Evolutionary conservation across 2,113 vertebrate species (phyloP), one percentile per base, ranked within the genome.

Genomic region (Sylvilagus bachmani): DNA sequence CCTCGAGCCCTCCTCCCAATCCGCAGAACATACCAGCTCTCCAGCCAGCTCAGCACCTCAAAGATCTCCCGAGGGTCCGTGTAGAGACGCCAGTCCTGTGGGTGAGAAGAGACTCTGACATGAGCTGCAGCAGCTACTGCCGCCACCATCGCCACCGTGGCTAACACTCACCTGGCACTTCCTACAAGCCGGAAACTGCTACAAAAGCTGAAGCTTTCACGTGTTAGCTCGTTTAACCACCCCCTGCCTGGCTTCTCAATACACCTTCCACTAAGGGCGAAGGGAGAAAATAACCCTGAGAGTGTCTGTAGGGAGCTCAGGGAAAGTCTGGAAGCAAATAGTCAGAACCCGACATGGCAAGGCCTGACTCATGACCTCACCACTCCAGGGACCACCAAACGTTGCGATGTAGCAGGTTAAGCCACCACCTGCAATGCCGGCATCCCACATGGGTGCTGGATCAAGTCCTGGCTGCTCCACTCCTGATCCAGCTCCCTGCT

Each of bases 41-140:
- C 99, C 94, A 99, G 98, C 97, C 99, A 99, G 95, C 97, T 98
- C 95, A 99, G 98, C 90, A 99, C 98, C 95, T 99, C 99, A 97
- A 99, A 99, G 94, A 99, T 98, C 95, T 99, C 99, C 89, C 97
- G 98, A 33, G 99, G 99, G 77, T 99, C 98, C 44, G 99, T 99
- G 96, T 99, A 99, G 80, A 99, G 99, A 96, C 98, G 99, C 99
- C 99, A 99, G 74, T 99, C 99, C 99, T 99, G 91, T 5, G 3
- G 62, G 38, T 7, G 73, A 0, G 11, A 96, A 71, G 66, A 83
- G 27, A 82, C n/a, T 81, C 6, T 13, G 92, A 70, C 24, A 9
- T 5, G n/a, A 79, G 16, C 62, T 6, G 6, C 1, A 31, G 33
- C 8, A 79, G 38, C 38, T 91, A 12, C 67, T 74, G 29, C 22